phyloP scores from a whole-genome alignment of 2,888 invertebrate species.

The Stegana nigrithorax region DNA sequence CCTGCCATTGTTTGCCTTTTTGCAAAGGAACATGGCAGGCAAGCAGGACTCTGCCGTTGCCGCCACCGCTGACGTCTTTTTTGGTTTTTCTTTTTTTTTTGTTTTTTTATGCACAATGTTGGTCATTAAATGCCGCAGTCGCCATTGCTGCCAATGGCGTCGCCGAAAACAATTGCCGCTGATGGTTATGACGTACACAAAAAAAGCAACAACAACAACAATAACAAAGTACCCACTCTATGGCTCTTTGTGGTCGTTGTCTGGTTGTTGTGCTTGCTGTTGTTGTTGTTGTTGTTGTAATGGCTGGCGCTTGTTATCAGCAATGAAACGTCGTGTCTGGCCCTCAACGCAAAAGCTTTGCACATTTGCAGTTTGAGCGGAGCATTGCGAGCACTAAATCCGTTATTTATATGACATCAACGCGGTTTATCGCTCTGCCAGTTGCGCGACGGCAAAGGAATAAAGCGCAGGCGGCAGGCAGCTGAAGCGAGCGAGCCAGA shows the following conservation, averaged over 20 bases:
- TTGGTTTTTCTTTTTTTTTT: too few relatives aligned
- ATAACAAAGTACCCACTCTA: not conserved
- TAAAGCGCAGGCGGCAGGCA: too few relatives aligned
- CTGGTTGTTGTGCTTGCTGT: not conserved
- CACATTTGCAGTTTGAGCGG: not conserved
- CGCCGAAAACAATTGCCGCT: not conserved
- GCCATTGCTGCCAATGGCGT: not conserved
- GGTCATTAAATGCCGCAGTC: not conserved
- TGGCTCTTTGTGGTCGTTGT: not conserved
- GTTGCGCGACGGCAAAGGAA: too few relatives aligned
- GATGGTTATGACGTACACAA: conserved; percentile 4
- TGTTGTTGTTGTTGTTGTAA: not conserved
- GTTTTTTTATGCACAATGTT: not conserved
- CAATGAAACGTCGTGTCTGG: not conserved
- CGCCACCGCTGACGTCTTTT: not conserved
- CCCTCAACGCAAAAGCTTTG: not conserved
- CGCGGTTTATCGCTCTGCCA: conserved; percentile 36
- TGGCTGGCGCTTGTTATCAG: not conserved
- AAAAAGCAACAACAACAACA: not conserved
- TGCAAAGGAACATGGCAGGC: not conserved
- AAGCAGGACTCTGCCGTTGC: not conserved
- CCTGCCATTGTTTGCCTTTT: conserved; percentile 45
- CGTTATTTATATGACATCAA: conserved; percentile 54
- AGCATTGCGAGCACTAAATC: conserved; percentile 46
- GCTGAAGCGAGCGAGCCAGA: too few relatives aligned